Percentiles rank a stretch among this genome's conserved stretches.
Evolutionary conservation across 2,888 invertebrate genomes (phyloP).

Genomic region (Hypomecis punctinalis): DNA sequence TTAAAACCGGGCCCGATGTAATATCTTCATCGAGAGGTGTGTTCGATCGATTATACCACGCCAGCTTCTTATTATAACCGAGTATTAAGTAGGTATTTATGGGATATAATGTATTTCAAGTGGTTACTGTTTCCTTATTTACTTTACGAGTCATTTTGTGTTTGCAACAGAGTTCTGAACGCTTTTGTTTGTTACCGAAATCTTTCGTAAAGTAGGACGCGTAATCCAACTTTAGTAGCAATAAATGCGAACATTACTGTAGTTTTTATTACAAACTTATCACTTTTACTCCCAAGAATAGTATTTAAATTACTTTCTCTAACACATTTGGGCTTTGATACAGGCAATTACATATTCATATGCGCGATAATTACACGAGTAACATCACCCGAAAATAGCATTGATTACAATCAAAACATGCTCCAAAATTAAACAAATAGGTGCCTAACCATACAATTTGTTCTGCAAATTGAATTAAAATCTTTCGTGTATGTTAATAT

Average conservation of each 20-base stretch:
- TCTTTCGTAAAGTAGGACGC: background rate
- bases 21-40: constrained; percentile 83
- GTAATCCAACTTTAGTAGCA: background rate
- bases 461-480: constrained; percentile 37
- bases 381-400: constrained; percentile 12
- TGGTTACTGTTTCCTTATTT: constrained; percentile 37
- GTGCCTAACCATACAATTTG: constrained; percentile 27
- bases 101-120: constrained; percentile 38
- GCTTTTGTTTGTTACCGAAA: background rate
- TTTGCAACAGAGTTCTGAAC: background rate
- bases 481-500: constrained; percentile 38
- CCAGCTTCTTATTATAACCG: constrained; percentile 50
- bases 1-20: constrained; percentile 67
- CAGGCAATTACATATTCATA: constrained; percentile 28
- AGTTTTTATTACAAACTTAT: constrained; percentile 12
- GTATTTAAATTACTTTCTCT: constrained; percentile 29
- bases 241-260: constrained; percentile 7
- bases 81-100: constrained; percentile 48
- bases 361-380: constrained; percentile 24
- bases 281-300: constrained; percentile 26
- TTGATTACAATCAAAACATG: constrained; percentile 27
- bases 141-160: constrained; percentile 17
- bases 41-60: constrained; percentile 76
- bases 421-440: constrained; percentile 31
- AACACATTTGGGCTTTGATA: constrained; percentile 20